phyloP scores from a whole-genome alignment of 2,797 vertebrate species.

The Streptopelia turtur region DNA sequence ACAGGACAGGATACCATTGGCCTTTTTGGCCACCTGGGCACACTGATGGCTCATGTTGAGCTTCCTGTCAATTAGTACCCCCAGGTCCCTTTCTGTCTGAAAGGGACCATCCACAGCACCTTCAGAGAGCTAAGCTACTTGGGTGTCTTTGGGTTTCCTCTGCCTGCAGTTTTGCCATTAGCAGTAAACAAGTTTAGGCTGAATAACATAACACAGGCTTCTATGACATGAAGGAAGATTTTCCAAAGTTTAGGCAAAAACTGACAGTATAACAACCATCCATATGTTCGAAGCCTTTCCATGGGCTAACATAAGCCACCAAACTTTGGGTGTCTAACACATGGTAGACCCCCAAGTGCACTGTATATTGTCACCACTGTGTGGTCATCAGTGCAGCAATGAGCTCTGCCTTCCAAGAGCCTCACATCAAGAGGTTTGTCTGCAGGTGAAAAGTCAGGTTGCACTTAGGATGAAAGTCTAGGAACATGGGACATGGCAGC shows the following conservation, averaged over 20 bases:
- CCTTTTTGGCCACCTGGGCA: too few species aligned
- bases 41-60: too few species aligned
- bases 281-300: not conserved
- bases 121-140: not conserved
- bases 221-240: not conserved
- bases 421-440: not conserved
- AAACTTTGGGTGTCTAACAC: not conserved
- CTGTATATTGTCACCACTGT: not conserved
- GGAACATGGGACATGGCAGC: rapidly evolving
- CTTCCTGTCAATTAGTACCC: too few species aligned
- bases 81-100: too few species aligned
- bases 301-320: rapidly evolving
- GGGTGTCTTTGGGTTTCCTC: not conserved
- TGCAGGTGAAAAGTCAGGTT: not conserved
- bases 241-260: not conserved
- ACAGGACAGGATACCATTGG: too few species aligned
- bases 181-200: not conserved
- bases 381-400: not conserved
- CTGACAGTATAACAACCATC: not conserved
- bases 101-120: not conserved
- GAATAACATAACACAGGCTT: not conserved
- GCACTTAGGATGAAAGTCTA: not conserved
- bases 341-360: not conserved
- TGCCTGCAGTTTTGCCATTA: not conserved
- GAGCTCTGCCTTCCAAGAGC: not conserved